These are phyloP conservation scores for Anthonomus grandis DNA, from an alignment of 1,140 invertebrate species.

Conservation along the genomic window DNA sequence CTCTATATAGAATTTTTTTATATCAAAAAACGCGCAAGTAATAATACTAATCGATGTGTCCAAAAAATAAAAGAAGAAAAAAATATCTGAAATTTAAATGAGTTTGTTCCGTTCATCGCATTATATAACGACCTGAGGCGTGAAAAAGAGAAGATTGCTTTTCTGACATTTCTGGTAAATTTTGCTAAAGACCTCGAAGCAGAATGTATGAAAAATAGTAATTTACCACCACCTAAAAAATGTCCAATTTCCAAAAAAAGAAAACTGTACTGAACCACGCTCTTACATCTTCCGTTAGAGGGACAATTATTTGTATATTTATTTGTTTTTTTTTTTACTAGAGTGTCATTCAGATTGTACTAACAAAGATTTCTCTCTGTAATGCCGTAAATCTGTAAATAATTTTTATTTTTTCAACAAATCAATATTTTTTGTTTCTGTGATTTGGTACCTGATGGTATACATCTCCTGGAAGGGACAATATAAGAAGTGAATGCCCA, in stretches of 20 bases:
- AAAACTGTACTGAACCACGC: slow-evolving; percentile 14
- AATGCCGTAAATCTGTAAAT: not conserved
- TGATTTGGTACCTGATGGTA: not conserved
- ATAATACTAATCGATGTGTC: too few relatives aligned
- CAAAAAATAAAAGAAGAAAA: too few relatives aligned
- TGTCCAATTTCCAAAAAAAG: slow-evolving; percentile 14
- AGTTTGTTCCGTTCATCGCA: too few relatives aligned
- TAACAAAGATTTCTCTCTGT: not conserved
- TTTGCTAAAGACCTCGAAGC: slow-evolving; percentile 23
- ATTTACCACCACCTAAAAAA: not conserved
- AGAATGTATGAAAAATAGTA: not conserved
- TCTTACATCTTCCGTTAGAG: slow-evolving; percentile 21
- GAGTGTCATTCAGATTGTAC: not conserved
- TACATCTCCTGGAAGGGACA: too few relatives aligned
- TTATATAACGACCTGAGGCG: too few relatives aligned
- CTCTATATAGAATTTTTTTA: too few relatives aligned
- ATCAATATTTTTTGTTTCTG: not conserved
- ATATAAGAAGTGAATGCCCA: too few relatives aligned
- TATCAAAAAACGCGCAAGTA: too few relatives aligned
- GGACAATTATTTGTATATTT: not conserved
- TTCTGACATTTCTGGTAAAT: too few relatives aligned
- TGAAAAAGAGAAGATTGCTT: slow-evolving; percentile 1
- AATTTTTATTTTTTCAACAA: not conserved
- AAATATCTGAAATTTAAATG: too few relatives aligned
- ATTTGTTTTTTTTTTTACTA: not conserved